phyloP scores from a whole-genome alignment of 64 coral and sea anemone species.

The Stichodactyla mertensii region DNA sequence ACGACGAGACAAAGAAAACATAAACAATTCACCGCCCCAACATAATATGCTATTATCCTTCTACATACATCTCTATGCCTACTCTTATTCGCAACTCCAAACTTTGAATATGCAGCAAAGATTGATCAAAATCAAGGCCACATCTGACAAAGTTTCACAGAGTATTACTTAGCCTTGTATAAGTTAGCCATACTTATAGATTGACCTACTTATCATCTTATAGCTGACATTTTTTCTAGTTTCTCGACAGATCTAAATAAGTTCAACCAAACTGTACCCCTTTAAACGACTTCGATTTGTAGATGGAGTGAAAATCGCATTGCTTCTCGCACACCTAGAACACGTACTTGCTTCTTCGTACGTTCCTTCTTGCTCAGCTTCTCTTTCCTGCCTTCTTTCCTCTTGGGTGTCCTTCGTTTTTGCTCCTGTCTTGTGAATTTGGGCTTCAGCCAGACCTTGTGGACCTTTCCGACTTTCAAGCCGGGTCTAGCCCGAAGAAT shows the following conservation, averaged over 20 bases:
- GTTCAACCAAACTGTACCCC: not conserved
- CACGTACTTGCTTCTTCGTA: not conserved
- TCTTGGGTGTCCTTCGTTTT: not conserved
- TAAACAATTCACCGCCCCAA: too few relatives aligned
- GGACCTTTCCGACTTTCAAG: conserved; percentile 30
- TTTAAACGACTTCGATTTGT: conserved; percentile 58
- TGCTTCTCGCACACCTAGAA: conserved; percentile 48
- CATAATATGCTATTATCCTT: too few relatives aligned
- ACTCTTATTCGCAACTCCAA: too few relatives aligned
- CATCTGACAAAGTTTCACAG: not conserved
- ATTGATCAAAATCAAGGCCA: not conserved
- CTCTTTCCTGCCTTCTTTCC: conserved; percentile 22
- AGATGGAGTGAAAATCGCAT: conserved; percentile 70
- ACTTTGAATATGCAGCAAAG: too few relatives aligned
- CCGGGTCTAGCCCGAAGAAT: conserved; percentile 42
- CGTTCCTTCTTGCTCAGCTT: conserved; percentile 2
- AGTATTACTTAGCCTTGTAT: not conserved
- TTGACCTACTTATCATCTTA: not conserved
- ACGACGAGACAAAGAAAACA: too few relatives aligned
- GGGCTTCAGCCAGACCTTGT: conserved; percentile 48
- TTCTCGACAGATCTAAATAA: not conserved
- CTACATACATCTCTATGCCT: too few relatives aligned
- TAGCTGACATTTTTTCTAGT: not conserved
- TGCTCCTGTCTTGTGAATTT: not conserved
- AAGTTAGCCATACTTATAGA: not conserved